Evolutionary conservation across 2,888 invertebrate genomes (phyloP), one percentile per base, ranked within the genome.

Genomic region (Plebejus melissa): DNA sequence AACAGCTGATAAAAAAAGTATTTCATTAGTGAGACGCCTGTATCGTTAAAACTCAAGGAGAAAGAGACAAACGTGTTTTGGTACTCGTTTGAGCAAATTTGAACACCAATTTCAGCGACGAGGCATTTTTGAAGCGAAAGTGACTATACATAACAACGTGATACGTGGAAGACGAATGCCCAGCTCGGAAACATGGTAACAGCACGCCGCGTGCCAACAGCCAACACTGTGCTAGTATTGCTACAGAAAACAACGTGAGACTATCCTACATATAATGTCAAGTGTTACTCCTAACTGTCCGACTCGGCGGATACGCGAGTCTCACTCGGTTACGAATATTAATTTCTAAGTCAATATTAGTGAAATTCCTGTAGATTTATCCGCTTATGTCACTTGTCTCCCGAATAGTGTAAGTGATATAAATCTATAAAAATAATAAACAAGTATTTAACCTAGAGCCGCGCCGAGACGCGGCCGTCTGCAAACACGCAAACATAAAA

Each of bases 71-170:
- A 71, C 46, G 50, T 71, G 71, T 28, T 72, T 72, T 16, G 28
- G 72, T 72, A 75, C 75, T 71, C 71, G 69, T 71, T 75, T 71
- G 75, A 75, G 70, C 71, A 75, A 71, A 75, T 71, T 71, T 58
- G 41, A 57, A 38, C 58, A 41, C 60, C 32, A 71, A 75, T 69
- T 75, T 54, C 65, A 76, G 58, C 77, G 58, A 78, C 76, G 76
- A 77, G 77, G 78, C 72, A 75, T 75, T 65, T 46, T 74, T 76
- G 74, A 70, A 74, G 69, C 75, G 71, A 78, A 77, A 77, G 83
- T 82, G 82, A 82, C 90, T 90, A 85, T 90, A 92, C 90, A 91
- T 83, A 91, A 92, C 92, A 87, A 89, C 79, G 90, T 90, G 90
- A 86, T 80, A 79, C 76, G 79, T 85, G 90, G 90, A 91, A 90